Conservation (phyloP, 1,140 invertebrate species). For the Cotesia glomerata region DNA sequence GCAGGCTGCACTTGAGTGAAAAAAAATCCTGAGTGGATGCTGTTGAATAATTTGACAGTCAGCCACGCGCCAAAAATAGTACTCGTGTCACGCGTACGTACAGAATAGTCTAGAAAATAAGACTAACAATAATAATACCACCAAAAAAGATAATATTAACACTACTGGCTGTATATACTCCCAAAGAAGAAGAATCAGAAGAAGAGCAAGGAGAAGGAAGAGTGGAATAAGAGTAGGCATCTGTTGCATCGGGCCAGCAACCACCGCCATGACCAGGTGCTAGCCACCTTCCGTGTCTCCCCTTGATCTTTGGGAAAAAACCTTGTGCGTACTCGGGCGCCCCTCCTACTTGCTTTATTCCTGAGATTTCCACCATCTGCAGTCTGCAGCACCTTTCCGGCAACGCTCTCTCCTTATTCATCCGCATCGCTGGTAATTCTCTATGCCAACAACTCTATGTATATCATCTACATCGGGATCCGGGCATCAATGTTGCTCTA, state of each 20-base stretch:
- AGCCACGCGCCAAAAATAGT: constrained; percentile 1
- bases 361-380: constrained; percentile 62
- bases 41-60: not conserved
- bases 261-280: constrained; percentile 53
- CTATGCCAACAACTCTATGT: not conserved
- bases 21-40: too few relatives aligned
- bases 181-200: constrained; percentile 15
- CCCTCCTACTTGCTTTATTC: constrained; percentile 43
- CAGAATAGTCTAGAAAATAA: constrained; percentile 9
- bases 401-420: not conserved
- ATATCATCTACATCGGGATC: not conserved
- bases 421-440: constrained; percentile 15
- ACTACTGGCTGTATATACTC: not conserved
- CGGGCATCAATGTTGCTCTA: not conserved
- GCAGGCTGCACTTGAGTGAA: too few relatives aligned
- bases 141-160: constrained; percentile 30
- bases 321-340: constrained; percentile 24
- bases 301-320: constrained; percentile 42
- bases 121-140: constrained; percentile 44
- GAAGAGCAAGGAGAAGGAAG: constrained; percentile 7
- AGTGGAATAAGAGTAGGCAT: constrained; percentile 31
- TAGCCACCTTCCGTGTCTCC: constrained; percentile 52
- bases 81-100: not conserved
- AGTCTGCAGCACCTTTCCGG: constrained; percentile 39
- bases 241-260: constrained; percentile 34